phyloP scores from a whole-genome alignment of 2,797 vertebrate genomes.

The Falco novaeseelandiae region DNA sequence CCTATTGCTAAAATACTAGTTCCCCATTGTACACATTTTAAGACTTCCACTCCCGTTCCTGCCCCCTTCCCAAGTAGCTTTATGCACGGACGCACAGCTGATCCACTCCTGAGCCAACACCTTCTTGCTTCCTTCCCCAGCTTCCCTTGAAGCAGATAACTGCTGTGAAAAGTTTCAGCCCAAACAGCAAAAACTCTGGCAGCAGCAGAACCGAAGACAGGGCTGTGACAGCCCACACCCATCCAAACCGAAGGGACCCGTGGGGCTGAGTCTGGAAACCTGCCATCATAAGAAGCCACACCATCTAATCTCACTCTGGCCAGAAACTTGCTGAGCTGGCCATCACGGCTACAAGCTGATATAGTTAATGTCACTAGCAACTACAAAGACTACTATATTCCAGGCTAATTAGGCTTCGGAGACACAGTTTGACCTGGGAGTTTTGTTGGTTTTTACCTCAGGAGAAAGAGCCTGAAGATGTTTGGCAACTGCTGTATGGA shows the following conservation, averaged over 20 bases:
- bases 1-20: neutral
- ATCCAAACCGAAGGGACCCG: accelerated
- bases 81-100: neutral
- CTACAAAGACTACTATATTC: neutral
- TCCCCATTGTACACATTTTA: neutral
- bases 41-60: neutral
- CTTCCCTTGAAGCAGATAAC: neutral
- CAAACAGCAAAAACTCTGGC: neutral
- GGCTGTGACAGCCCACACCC: neutral
- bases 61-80: neutral
- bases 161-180: neutral
- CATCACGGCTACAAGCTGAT: neutral
- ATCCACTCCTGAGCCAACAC: neutral
- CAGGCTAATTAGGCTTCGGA: neutral
- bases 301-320: neutral
- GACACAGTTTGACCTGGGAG: neutral
- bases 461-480: neutral
- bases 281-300: neutral
- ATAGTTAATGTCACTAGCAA: neutral
- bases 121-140: neutral
- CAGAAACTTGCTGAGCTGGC: neutral
- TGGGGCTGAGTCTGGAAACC: neutral
- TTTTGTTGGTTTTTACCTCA: constrained; percentile 4
- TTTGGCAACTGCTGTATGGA: neutral
- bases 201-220: neutral